Conservation (phyloP, 2,113 vertebrate genomes). For the Cephalopholis sonnerati region DNA sequence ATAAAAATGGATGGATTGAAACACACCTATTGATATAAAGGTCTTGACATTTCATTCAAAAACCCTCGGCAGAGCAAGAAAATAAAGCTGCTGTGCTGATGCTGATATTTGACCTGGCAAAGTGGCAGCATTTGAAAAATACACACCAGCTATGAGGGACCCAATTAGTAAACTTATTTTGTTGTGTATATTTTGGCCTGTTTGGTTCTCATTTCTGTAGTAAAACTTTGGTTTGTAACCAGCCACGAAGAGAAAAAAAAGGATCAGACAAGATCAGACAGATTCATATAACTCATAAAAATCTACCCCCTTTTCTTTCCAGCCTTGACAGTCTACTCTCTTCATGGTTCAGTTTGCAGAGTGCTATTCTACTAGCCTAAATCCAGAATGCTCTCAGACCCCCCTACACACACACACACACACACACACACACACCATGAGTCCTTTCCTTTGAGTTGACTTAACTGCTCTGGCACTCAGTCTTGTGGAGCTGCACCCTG, state of each 20-base stretch:
- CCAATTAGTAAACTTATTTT: neutral
- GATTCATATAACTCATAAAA: constrained; percentile 3
- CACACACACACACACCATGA: constrained; percentile 35
- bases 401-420: neutral
- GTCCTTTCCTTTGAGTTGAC: constrained; percentile 72
- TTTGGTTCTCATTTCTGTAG: neutral
- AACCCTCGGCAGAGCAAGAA: neutral
- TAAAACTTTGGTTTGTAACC: constrained; percentile 27
- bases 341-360: constrained; percentile 39
- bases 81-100: constrained; percentile 18
- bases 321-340: neutral
- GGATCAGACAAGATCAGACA: constrained; percentile 38
- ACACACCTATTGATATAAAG: no score
- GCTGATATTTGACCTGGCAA: constrained; percentile 19
- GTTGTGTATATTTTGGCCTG: neutral
- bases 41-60: neutral
- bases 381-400: constrained; percentile 29
- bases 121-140: neutral
- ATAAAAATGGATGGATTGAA: no score
- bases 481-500: constrained; percentile 75
- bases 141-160: constrained; percentile 1
- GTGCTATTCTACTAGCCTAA: constrained; percentile 39
- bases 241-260: neutral
- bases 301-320: neutral
- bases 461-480: constrained; percentile 79